Evolutionary conservation across 2,888 invertebrate species (phyloP).

Genomic region (Apomyelois bistriatella): DNA sequence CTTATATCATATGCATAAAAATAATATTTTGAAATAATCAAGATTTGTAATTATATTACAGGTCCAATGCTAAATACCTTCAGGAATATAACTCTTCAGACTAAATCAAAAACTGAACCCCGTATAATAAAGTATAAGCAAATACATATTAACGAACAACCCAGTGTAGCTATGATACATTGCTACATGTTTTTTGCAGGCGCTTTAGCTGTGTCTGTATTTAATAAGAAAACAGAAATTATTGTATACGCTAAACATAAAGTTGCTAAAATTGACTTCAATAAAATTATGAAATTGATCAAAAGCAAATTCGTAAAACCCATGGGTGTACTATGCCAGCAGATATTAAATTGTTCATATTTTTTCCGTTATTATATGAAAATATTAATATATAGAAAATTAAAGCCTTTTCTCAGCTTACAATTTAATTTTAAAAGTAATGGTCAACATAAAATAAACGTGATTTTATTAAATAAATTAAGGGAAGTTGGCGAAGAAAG

Average conservation of each 20-base stretch:
- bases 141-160: constrained; percentile 16
- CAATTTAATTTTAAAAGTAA: not conserved
- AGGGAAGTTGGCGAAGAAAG: constrained; percentile 50
- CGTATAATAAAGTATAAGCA: constrained; percentile 14
- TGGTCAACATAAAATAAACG: constrained; percentile 31
- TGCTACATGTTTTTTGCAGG: constrained; percentile 50
- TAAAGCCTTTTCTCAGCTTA: not conserved
- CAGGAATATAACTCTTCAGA: constrained; percentile 23
- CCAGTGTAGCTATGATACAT: constrained; percentile 27
- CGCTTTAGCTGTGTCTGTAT: constrained; percentile 42
- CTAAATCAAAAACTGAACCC: constrained; percentile 7
- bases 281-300: not conserved
- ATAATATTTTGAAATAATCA: not conserved
- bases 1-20: not conserved
- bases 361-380: not conserved
- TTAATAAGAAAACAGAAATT: constrained; percentile 45
- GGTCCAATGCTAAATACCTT: constrained; percentile 22
- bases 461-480: constrained; percentile 47
- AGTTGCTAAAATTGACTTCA: constrained; percentile 29
- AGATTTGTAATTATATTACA: constrained; percentile 7
- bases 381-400: not conserved
- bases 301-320: not conserved
- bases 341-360: not conserved
- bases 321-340: not conserved
- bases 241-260: constrained; percentile 31